A percentile compares a stretch with the other conserved stretches of the same genome.
phyloP scores from a whole-genome alignment of 92 coral and sea anemone genomes.

The Bergia puertoricense region DNA sequence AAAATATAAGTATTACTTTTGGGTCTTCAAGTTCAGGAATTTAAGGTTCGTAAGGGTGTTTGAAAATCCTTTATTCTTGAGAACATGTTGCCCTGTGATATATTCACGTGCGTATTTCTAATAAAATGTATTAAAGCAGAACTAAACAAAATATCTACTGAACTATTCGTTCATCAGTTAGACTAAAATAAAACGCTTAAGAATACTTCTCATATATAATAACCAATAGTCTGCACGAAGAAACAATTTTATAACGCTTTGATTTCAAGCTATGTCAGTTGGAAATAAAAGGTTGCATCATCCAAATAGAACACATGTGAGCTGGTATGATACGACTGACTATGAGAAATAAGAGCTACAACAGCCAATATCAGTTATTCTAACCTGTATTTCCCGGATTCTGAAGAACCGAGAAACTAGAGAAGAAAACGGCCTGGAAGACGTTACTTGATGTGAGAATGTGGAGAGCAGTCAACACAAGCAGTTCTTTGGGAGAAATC shows the following conservation, averaged over 20 bases:
- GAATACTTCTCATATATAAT: background rate
- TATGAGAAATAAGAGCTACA: too few relatives aligned
- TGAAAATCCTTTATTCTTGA: background rate
- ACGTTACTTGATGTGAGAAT: background rate
- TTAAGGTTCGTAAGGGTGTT: background rate
- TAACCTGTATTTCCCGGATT: slow-evolving; percentile 26
- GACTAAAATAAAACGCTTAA: background rate
- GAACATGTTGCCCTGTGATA: background rate
- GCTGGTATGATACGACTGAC: background rate
- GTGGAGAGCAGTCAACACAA: background rate
- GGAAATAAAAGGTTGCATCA: background rate
- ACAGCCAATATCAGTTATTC: background rate
- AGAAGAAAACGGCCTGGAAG: background rate
- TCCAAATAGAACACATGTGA: background rate
- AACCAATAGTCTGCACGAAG: too few relatives aligned
- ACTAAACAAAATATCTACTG: too few relatives aligned
- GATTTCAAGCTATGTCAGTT: background rate
- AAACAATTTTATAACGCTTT: background rate
- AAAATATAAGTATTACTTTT: background rate
- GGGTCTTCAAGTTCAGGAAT: background rate
- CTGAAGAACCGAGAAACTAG: slow-evolving; percentile 12
- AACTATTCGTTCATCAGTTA: background rate
- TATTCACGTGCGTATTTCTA: background rate
- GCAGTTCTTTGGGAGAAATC: slow-evolving; percentile 7
- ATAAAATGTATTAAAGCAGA: background rate